These are phyloP conservation scores for Hyles lineata DNA, from an alignment of 2,888 invertebrate species.

Conservation along the genomic window DNA sequence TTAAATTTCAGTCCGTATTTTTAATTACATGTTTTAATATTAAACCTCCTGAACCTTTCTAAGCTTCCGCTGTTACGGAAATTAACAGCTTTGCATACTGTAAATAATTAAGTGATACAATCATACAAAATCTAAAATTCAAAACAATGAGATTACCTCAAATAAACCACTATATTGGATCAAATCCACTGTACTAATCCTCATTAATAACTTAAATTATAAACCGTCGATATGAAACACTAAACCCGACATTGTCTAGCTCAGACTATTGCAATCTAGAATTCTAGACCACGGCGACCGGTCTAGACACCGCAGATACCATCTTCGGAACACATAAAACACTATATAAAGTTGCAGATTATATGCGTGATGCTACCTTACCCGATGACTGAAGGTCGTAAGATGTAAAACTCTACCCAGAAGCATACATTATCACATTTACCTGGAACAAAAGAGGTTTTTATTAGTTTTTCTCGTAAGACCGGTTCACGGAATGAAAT, in stretches of 20 bases:
- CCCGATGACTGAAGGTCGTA: conserved; percentile 25
- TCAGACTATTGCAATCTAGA: conserved; percentile 39
- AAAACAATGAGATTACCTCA: too few species aligned
- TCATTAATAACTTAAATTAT: too few species aligned
- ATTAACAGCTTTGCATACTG: too few species aligned
- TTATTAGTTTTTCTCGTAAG: conserved; percentile 21
- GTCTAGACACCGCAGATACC: conserved; percentile 45
- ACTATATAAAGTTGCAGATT: conserved; percentile 26
- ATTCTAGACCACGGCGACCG: conserved; percentile 41
- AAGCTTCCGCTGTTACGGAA: too few species aligned
- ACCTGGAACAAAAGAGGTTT: conserved; percentile 45
- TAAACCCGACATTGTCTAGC: conserved; percentile 30
- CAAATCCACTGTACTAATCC: not conserved
- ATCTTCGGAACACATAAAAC: conserved; percentile 35
- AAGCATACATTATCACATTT: conserved; percentile 33
- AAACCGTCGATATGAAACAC: not conserved
- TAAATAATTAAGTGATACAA: too few species aligned
- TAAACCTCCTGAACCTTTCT: not conserved
- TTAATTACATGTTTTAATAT: not conserved
- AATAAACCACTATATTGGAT: too few species aligned
- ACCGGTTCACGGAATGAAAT: not conserved
- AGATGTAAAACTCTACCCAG: conserved; percentile 12
- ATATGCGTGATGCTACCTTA: conserved; percentile 28
- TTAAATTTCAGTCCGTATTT: not conserved
- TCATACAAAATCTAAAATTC: too few species aligned